Percentiles rank a stretch among this genome's conserved stretches.
These are phyloP conservation scores for Sminthurides aquaticus DNA, from an alignment of 2,888 invertebrate species.

Conservation along the genomic window DNA sequence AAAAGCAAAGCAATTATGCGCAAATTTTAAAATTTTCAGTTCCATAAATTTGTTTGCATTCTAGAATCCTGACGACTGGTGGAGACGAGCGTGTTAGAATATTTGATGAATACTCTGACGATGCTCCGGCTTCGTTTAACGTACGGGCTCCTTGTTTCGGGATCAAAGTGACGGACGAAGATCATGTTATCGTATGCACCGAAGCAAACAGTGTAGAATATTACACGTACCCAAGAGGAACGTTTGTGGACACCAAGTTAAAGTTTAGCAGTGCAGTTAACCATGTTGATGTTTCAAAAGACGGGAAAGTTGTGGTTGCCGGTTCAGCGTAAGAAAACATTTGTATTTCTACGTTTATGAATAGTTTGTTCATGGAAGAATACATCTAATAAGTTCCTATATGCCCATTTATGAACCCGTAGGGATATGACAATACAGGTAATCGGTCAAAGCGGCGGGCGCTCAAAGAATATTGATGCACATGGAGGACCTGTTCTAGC, in stretches of 20 bases:
- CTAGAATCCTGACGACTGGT: slow-evolving; percentile 76
- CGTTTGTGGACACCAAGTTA: slow-evolving; percentile 72
- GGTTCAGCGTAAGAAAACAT: slow-evolving; percentile 51
- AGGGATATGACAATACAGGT: slow-evolving; percentile 58
- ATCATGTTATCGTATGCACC: slow-evolving; percentile 66
- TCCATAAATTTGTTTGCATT: slow-evolving; percentile 47
- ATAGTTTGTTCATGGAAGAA: background rate
- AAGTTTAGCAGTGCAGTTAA: slow-evolving; percentile 82
- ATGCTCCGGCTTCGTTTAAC: slow-evolving; percentile 58
- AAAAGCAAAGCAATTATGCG: no score
- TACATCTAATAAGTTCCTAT: background rate
- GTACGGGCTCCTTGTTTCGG: slow-evolving; percentile 24
- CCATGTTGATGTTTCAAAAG: slow-evolving; percentile 62
- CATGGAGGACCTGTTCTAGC: slow-evolving; percentile 58
- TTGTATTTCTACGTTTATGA: background rate
- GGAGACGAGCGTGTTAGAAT: slow-evolving; percentile 84
- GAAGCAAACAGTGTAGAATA: slow-evolving; percentile 79
- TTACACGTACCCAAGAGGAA: slow-evolving; percentile 66
- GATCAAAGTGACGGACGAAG: slow-evolving; percentile 48
- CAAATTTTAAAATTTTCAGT: no score
- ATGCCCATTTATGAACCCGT: no score
- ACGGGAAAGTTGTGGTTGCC: slow-evolving; percentile 61
- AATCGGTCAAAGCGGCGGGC: slow-evolving; percentile 48
- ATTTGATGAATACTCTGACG: slow-evolving; percentile 73
- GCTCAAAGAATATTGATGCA: slow-evolving; percentile 48